Evolutionary conservation across 2,797 vertebrate species (phyloP).

Genomic region (Sebastes paucispinis): DNA sequence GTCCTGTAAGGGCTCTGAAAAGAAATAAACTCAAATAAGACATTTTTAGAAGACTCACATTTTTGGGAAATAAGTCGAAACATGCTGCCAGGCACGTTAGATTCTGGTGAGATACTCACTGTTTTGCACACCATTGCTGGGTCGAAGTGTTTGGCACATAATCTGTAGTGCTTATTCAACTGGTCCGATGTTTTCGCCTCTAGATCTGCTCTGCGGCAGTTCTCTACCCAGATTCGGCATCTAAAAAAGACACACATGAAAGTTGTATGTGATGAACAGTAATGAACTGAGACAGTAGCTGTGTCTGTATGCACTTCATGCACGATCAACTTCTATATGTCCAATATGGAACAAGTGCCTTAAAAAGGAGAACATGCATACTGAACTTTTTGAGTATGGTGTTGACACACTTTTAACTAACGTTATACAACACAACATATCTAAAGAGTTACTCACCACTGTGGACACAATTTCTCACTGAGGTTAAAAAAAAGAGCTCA

Average conservation of each 20-base stretch:
- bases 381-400: not conserved
- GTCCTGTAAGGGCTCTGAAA: slow-evolving; percentile 96
- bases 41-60: not conserved
- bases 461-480: not conserved
- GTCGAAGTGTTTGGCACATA: slow-evolving; percentile 98
- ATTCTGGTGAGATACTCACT: slow-evolving; percentile 79
- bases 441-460: too few relatives aligned
- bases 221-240: slow-evolving; percentile 98
- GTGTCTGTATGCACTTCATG: not conserved
- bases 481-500: too few relatives aligned
- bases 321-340: not conserved
- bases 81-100: not conserved
- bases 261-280: not conserved
- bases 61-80: not conserved
- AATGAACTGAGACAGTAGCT: not conserved
- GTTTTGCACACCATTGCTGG: slow-evolving; percentile 97
- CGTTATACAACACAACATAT: not conserved
- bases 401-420: not conserved
- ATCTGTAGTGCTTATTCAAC: slow-evolving; percentile 96
- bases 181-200: slow-evolving; percentile 98
- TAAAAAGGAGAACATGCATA: not conserved
- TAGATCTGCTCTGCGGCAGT: slow-evolving; percentile 95
- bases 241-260: slow-evolving; percentile 65
- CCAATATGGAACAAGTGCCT: not conserved
- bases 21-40: not conserved